These are phyloP conservation scores for Conomelus anceps DNA, from an alignment of 2,888 invertebrate species.

Conservation along the genomic window DNA sequence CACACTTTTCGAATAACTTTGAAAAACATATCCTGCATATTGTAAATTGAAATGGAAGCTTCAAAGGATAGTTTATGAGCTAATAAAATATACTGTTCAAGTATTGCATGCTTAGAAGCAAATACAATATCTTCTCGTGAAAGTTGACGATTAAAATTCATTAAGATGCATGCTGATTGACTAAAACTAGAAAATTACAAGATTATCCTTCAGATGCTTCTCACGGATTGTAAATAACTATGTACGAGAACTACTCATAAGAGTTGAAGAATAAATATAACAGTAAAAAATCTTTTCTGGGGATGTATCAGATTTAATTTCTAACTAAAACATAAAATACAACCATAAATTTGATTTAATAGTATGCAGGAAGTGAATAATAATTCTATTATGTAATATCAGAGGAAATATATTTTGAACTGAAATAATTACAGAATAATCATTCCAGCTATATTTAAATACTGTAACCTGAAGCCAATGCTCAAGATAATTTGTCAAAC, in stretches of 20 bases:
- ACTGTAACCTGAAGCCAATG: not conserved
- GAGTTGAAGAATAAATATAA: not conserved
- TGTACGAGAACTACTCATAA: not conserved
- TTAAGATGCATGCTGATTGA: no score
- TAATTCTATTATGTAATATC: not conserved
- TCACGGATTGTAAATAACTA: not conserved
- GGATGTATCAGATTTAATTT: not conserved
- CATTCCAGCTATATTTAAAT: not conserved
- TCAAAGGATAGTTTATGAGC: no score
- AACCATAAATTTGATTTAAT: not conserved
- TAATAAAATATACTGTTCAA: no score
- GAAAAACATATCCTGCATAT: no score
- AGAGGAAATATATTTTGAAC: not conserved
- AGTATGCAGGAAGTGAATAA: not conserved
- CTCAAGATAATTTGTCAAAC: not conserved
- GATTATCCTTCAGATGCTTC: not conserved
- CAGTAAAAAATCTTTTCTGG: not conserved
- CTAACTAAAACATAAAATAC: not conserved
- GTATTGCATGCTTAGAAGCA: no score
- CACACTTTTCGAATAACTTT: no score
- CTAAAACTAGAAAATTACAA: not conserved
- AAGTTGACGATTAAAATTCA: not conserved
- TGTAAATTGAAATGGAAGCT: no score
- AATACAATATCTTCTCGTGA: not conserved
- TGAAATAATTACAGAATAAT: not conserved